Evolutionary conservation across 1,140 invertebrate species (phyloP).

Genomic region (Camponotus pennsylvanicus): DNA sequence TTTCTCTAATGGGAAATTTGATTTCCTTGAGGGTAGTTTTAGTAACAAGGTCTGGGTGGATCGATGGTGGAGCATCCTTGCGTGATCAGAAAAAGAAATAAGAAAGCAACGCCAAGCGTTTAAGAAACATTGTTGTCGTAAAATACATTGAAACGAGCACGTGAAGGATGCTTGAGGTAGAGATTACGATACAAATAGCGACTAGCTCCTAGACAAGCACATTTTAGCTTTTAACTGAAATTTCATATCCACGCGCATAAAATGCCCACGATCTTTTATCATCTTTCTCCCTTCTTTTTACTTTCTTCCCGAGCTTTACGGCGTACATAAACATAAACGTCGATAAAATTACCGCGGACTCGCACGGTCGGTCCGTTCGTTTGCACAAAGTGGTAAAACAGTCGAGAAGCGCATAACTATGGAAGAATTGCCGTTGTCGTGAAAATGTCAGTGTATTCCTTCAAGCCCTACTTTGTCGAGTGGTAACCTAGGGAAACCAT

Average conservation of each 20-base stretch:
- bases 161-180: background rate
- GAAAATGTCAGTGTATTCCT: conserved; percentile 32
- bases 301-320: background rate
- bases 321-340: conserved; percentile 41
- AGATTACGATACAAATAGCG: conserved; percentile 18
- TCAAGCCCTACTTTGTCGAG: conserved; percentile 31
- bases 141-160: background rate
- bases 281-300: background rate
- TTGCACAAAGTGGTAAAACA: conserved; percentile 33
- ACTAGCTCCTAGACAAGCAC: background rate
- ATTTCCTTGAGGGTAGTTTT: conserved; percentile 41
- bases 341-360: conserved; percentile 46
- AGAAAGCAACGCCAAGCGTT: background rate
- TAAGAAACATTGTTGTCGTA: background rate
- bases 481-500: conserved; percentile 36
- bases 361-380: conserved; percentile 14
- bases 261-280: conserved; percentile 14
- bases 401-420: background rate
- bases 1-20: conserved; percentile 29
- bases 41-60: conserved; percentile 56
- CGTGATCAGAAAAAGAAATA: conserved; percentile 40
- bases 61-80: conserved; percentile 48
- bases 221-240: conserved; percentile 23
- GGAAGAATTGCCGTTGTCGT: conserved; percentile 31
- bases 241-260: conserved; percentile 16